Conservation (phyloP, 2,888 invertebrate species). For the Drosophila merina region DNA sequence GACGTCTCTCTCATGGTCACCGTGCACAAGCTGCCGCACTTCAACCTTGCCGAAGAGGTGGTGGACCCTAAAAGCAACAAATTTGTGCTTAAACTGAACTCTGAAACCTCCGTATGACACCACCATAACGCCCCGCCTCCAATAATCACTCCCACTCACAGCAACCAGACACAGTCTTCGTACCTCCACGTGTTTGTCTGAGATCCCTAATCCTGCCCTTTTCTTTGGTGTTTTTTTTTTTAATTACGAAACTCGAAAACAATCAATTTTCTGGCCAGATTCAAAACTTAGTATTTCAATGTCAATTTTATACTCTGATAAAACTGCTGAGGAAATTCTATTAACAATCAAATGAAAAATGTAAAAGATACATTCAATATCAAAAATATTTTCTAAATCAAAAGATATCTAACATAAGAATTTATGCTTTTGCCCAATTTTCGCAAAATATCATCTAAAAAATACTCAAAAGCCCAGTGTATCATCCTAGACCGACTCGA, state of each 20-base stretch:
- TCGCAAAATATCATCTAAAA: slow-evolving; percentile 26
- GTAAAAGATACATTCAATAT: too few species aligned
- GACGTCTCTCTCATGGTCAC: slow-evolving; percentile 96
- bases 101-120: slow-evolving; percentile 97
- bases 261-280: background rate
- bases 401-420: too few species aligned
- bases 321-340: too few species aligned
- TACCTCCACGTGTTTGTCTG: slow-evolving; percentile 82
- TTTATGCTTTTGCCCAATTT: background rate
- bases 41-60: slow-evolving; percentile 97
- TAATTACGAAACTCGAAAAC: background rate
- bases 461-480: slow-evolving; percentile 70
- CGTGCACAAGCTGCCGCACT: slow-evolving; percentile 94
- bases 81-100: slow-evolving; percentile 96
- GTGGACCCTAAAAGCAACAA: slow-evolving; percentile 98
- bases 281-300: background rate
- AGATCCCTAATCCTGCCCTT: slow-evolving; percentile 15
- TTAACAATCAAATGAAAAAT: too few species aligned
- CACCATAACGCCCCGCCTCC: slow-evolving; percentile 66
- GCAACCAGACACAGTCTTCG: slow-evolving; percentile 83
- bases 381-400: too few species aligned
- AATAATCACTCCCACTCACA: slow-evolving; percentile 78
- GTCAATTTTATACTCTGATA: background rate
- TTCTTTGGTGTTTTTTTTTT: background rate
- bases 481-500: slow-evolving; percentile 70